phyloP scores from a whole-genome alignment of 2,888 invertebrate genomes.

The Maniola hyperantus region DNA sequence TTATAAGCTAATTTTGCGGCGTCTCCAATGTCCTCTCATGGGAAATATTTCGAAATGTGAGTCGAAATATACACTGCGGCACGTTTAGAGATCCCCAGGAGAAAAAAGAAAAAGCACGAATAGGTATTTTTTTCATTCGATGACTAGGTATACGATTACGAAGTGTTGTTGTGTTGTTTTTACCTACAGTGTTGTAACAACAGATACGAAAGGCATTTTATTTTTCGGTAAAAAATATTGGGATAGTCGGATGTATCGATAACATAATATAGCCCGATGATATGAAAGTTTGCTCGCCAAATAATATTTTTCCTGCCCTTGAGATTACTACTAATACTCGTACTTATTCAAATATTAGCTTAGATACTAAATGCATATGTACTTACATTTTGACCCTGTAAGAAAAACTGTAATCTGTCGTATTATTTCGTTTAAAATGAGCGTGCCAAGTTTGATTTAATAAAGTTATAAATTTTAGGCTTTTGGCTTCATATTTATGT shows the following conservation, averaged over 20 bases:
- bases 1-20: constrained; percentile 38
- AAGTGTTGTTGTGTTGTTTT: too few species aligned
- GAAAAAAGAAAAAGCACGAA: background rate
- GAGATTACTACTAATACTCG: too few species aligned
- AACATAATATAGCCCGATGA: background rate
- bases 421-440: too few species aligned
- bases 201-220: background rate
- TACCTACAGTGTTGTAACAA: too few species aligned
- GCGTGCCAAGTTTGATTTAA: too few species aligned
- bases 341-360: background rate
- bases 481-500: background rate
- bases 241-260: background rate
- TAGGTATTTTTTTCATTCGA: background rate
- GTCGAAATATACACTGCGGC: constrained; percentile 55
- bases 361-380: too few species aligned
- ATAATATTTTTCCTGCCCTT: background rate
- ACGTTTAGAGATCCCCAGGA: constrained; percentile 48
- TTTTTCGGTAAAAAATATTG: background rate
- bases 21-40: constrained; percentile 56
- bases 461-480: too few species aligned
- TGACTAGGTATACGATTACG: too few species aligned
- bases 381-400: too few species aligned
- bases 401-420: too few species aligned
- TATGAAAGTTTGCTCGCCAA: background rate
- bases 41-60: constrained; percentile 71